Evolutionary conservation across 2,888 invertebrate species (phyloP), one percentile per base, ranked within the genome.

Genomic region (Tethea ocularis): DNA sequence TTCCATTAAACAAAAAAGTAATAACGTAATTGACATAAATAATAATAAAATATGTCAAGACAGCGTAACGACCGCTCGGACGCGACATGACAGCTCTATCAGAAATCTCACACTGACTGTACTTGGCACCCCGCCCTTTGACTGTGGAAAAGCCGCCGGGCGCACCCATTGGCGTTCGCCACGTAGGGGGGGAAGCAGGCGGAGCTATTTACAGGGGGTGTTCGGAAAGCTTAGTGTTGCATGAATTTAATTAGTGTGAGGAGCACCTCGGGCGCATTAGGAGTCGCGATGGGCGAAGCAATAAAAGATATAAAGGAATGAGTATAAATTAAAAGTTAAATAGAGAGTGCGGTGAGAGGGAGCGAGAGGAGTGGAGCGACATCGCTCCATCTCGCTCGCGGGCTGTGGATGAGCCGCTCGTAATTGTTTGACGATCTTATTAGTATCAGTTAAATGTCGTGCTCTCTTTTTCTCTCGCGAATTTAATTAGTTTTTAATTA

Each of bases 251-350:
- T 93, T 93, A 93, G 92, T 89, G 88, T 74, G 88, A 90, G 89
- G 87, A 90, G 90, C 92, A 91, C 92, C 92, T 92, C 91, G 83
- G 89, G 88, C 92, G 90, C 91, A 93, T 93, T 93, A 93, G 92
- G 91, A 92, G 91, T 85, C 89, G 91, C 92, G 88, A 91, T 90
- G 93, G 92, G 92, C 89, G 91, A 91, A 91, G 92, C 93, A 93
- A 93, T 93, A 93, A 93, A 93, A 93, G 92, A 92, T 93, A 93
- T 93, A 93, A 93, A 93, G 93, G 92, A 92, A 93, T 93, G 92
- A 93, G 92, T 92, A 93, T 93, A 93, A 93, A 93, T 93, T 92
- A 93, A 93, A 92, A 93, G 92, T 93, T 93, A 93, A 93, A 93
- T 91, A 93, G 92, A 90, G 89, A 89, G 80, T 72, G 81, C 74